phyloP scores from a whole-genome alignment of 2,797 vertebrate genomes.

The Oreortyx pictus region DNA sequence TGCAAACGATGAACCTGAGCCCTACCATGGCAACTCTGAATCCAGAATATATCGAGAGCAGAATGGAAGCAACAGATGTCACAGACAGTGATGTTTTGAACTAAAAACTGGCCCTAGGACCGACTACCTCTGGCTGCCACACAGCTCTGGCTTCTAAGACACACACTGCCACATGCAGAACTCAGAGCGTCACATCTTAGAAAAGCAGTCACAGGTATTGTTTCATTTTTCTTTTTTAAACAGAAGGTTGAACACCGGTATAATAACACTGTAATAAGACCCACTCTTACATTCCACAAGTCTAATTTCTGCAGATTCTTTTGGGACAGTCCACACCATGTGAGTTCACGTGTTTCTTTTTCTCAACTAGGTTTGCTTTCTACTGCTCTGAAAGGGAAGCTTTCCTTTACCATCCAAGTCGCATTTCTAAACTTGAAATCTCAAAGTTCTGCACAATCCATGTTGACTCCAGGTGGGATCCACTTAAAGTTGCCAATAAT shows the following conservation, averaged over 20 bases:
- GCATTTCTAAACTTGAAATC: background rate
- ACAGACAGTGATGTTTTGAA: background rate
- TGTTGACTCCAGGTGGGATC: background rate
- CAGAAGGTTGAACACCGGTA: background rate
- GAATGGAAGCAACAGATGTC: background rate
- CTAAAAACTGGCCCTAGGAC: background rate
- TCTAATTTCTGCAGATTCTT: background rate
- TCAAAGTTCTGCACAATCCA: background rate
- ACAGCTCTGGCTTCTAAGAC: background rate
- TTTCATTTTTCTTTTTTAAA: background rate
- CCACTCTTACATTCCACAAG: background rate
- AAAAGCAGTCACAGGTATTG: background rate
- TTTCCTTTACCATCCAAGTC: background rate
- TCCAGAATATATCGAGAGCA: background rate
- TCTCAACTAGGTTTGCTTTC: background rate
- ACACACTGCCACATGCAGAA: background rate
- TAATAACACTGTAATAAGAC: fast-evolving
- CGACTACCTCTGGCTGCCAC: fast-evolving
- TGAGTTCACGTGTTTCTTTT: background rate
- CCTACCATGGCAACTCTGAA: background rate
- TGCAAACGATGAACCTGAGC: background rate
- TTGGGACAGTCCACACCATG: background rate
- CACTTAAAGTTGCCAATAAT: background rate
- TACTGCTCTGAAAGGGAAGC: background rate
- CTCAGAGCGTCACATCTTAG: background rate